Evolutionary conservation across 2,888 invertebrate species (phyloP).

Genomic region (Microctonus hyperodae): DNA sequence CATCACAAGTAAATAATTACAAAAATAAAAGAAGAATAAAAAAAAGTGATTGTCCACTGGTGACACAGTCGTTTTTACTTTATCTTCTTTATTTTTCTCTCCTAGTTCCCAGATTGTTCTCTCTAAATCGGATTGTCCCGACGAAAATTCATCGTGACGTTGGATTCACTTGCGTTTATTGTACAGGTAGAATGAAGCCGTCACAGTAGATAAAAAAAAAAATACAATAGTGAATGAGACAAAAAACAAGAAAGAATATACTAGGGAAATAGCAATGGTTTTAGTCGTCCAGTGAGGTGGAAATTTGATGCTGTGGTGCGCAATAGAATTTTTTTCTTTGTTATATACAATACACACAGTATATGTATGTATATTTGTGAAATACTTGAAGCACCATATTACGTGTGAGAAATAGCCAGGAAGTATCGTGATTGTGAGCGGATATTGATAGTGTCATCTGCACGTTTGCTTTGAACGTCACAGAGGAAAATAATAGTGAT

Average conservation of each 20-base stretch:
- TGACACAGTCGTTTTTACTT: background rate
- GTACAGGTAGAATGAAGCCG: slow-evolving; percentile 29
- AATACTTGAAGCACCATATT: slow-evolving; percentile 5
- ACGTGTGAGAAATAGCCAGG: slow-evolving; percentile 20
- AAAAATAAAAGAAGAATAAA: no score
- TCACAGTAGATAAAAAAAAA: slow-evolving; percentile 7
- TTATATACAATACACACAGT: no score
- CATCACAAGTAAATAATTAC: background rate
- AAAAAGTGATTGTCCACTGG: background rate
- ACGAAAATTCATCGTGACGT: slow-evolving; percentile 25
- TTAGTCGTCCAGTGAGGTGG: slow-evolving; percentile 9
- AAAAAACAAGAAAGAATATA: slow-evolving; percentile 12
- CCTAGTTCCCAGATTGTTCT: background rate
- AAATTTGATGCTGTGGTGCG: slow-evolving; percentile 25
- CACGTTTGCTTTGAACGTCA: slow-evolving; percentile 6
- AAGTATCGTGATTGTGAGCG: slow-evolving; percentile 8
- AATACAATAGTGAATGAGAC: slow-evolving; percentile 19
- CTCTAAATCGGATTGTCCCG: slow-evolving; percentile 26
- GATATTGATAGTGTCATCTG: slow-evolving; percentile 13
- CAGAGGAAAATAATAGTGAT: background rate
- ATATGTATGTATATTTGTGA: background rate
- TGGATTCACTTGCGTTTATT: slow-evolving; percentile 21
- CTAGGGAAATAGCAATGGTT: slow-evolving; percentile 17
- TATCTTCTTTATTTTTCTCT: slow-evolving; percentile 8
- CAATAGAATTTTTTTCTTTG: slow-evolving; percentile 11